phyloP scores from a whole-genome alignment of 2,888 invertebrate genomes.

The Chrysomela aeneicollis region DNA sequence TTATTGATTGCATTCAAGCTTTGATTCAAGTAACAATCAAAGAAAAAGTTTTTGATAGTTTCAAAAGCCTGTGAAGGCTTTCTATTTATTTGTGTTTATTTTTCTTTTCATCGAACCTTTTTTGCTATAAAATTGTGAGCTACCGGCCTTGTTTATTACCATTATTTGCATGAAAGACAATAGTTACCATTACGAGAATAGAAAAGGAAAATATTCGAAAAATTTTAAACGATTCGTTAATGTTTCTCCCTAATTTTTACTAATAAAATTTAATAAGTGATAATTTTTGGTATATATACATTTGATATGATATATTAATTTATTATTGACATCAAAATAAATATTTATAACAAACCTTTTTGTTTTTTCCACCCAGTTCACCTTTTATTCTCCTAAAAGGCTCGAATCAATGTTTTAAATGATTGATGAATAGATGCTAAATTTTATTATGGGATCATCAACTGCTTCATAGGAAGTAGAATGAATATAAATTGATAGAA shows the following conservation, averaged over 20 bases:
- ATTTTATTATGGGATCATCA: too few species aligned
- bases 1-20: too few species aligned
- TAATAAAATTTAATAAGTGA: conserved; percentile 45
- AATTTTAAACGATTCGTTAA: conserved; percentile 31
- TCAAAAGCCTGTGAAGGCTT: too few species aligned
- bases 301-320: conserved; percentile 48
- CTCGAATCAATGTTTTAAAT: too few species aligned
- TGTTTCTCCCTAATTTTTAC: conserved; percentile 41
- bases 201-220: conserved; percentile 30
- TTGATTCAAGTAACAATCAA: too few species aligned
- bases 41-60: too few species aligned
- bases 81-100: too few species aligned
- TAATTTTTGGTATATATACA: conserved; percentile 49
- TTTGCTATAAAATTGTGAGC: conserved; percentile 25
- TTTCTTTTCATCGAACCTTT: neutral
- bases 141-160: conserved; percentile 35
- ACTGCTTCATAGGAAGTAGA: too few species aligned
- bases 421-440: too few species aligned
- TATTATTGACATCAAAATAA: conserved; percentile 47
- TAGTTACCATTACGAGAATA: conserved; percentile 49
- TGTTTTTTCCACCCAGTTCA: too few species aligned
- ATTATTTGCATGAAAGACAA: conserved; percentile 47
- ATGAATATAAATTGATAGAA: too few species aligned
- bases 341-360: conserved; percentile 39
- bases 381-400: too few species aligned